Evolutionary conservation across 2,113 vertebrate species (phyloP).

Genomic region (Hemibagrus wyckioides): DNA sequence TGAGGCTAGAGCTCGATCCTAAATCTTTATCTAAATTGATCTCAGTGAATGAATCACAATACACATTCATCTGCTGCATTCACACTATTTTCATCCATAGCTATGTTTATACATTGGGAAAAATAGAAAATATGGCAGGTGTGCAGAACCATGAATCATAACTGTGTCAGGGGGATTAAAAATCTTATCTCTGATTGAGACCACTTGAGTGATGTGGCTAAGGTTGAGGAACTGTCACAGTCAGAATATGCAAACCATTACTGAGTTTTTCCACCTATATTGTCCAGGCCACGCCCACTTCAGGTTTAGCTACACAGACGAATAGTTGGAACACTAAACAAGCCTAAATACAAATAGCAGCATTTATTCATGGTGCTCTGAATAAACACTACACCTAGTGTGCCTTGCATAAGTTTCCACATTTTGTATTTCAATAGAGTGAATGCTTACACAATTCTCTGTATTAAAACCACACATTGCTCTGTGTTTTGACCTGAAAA

Average conservation of each 20-base stretch:
- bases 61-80: not conserved
- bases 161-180: not conserved
- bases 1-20: slow-evolving; percentile 35
- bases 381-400: too few species aligned
- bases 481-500: not conserved
- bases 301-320: too few species aligned
- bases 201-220: not conserved
- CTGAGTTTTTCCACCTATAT: too few species aligned
- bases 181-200: not conserved
- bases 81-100: not conserved
- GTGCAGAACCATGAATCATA: not conserved
- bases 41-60: not conserved
- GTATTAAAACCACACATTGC: not conserved
- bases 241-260: not conserved
- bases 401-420: not conserved
- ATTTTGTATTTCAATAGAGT: not conserved
- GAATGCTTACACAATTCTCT: not conserved
- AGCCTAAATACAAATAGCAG: too few species aligned
- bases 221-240: not conserved
- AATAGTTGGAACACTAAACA: too few species aligned
- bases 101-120: not conserved
- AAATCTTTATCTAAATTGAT: slow-evolving; percentile 27
- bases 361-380: too few species aligned
- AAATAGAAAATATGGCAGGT: not conserved
- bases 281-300: too few species aligned